Base-by-base conservation (phyloP, 2,797 vertebrate species). In the Ctenopoma multispine region DNA sequence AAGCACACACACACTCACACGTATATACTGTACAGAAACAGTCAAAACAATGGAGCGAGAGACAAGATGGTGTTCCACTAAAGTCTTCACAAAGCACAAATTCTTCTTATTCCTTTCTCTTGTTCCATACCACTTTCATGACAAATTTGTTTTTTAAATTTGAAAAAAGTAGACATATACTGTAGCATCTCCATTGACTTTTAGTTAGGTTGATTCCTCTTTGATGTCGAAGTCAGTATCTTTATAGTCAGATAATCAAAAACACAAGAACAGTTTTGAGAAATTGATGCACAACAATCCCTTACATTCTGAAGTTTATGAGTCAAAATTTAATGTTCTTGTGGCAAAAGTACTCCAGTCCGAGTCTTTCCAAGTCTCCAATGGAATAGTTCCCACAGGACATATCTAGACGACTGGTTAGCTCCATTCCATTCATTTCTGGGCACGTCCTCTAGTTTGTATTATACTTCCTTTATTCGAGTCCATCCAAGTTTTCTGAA, bases 1-100 rank as follows among this genome's bases (percentile, higher is more conserved):
- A 85, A 79, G 56, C 94, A 94, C 93, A 86, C 92, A 94, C 68
- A 93, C 94, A 75, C 91, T 69, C 90, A 90, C 95, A 95, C 94
- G 94, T 93, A 95, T 93, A 93, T 92, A 97, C 96, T 92, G 96
- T 96, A 97, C 96, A 98, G 95, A 97, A 95, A 97, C 95, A 96
- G 96, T 93, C 91, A 96, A 93, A 96, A 96, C 91, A 94, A 96
- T 96, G 95, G 96, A 95, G 96, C 95, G 94, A 95, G 90, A 94
- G 95, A 97, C 95, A 92, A 95, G 91, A 97, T 96, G 96, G 95
- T 95, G 91, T 95, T 95, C 96, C 95, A 93, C 90, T 89, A 87
- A 93, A 90, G 89, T 93, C 91, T 91, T 92, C 91, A 91, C 91
- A 89, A 92, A 93, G 89, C 90, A 92, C 92, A 90, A 88, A 87